Evolutionary conservation across 2,888 invertebrate genomes (phyloP).

Genomic region (Megastigmus dorsalis): DNA sequence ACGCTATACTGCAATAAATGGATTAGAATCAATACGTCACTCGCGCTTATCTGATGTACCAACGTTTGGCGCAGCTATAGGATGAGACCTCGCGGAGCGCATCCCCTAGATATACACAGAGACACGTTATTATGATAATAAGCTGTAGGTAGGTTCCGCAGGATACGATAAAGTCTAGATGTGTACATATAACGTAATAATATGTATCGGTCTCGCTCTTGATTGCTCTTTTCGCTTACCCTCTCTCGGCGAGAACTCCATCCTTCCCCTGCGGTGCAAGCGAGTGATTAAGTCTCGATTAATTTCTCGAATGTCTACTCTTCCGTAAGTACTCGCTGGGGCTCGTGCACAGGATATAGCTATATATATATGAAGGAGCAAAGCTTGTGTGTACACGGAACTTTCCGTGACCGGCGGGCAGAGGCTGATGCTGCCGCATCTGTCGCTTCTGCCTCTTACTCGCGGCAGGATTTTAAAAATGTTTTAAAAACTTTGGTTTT

Average conservation of each 20-base stretch:
- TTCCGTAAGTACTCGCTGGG: too few relatives aligned
- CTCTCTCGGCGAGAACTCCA: slow-evolving; percentile 18
- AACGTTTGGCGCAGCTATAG: too few relatives aligned
- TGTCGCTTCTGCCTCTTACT: too few relatives aligned
- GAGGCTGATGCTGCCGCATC: too few relatives aligned
- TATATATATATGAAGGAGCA: too few relatives aligned
- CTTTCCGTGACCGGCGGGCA: background rate
- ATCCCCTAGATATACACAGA: background rate
- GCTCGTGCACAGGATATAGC: too few relatives aligned
- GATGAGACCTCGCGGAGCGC: too few relatives aligned
- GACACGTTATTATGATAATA: slow-evolving; percentile 23
- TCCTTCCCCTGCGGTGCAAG: background rate
- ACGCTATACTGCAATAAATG: too few relatives aligned
- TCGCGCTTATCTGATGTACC: too few relatives aligned
- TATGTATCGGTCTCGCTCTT: background rate
- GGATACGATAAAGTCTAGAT: background rate
- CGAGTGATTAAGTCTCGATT: slow-evolving; percentile 41
- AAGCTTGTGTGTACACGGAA: background rate
- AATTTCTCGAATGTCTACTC: slow-evolving; percentile 24
- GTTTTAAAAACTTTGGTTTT: background rate
- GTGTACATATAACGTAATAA: background rate
- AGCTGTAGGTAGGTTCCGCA: background rate
- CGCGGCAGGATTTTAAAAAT: background rate
- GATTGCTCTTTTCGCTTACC: slow-evolving; percentile 43
- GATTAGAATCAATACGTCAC: too few relatives aligned